Evolutionary conservation across 2,888 invertebrate genomes (phyloP).

Genomic region (Macrophya alboannulata): DNA sequence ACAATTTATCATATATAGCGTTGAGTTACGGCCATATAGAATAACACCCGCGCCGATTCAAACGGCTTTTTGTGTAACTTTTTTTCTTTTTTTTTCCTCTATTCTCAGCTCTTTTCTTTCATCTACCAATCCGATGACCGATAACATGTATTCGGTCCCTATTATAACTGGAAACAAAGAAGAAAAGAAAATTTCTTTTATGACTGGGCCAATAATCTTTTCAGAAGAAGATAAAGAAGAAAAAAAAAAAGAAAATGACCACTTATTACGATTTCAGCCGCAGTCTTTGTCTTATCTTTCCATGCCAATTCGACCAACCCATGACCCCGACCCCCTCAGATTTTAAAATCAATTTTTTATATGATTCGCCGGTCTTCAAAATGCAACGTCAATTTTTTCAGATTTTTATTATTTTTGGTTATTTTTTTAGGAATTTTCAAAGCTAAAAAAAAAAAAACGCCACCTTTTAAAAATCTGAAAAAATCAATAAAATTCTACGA

Average conservation of each 20-base stretch:
- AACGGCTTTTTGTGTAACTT: slow-evolving; percentile 14
- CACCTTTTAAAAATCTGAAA: too few species aligned
- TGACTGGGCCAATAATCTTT: neutral
- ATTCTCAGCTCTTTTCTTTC: neutral
- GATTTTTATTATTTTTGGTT: too few species aligned
- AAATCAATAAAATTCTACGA: too few species aligned
- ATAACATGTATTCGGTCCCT: neutral
- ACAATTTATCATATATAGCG: slow-evolving; percentile 27
- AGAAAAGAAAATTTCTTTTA: neutral
- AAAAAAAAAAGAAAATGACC: neutral
- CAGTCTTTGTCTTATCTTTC: neutral
- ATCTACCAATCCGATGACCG: neutral
- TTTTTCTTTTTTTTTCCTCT: neutral
- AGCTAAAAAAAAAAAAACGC: too few species aligned
- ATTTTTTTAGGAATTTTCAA: too few species aligned
- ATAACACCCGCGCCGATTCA: neutral
- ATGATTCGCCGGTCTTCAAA: too few species aligned
- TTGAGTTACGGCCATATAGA: neutral
- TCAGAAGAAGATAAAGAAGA: neutral
- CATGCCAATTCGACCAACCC: too few species aligned
- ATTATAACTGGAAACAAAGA: neutral
- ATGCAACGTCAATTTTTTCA: too few species aligned
- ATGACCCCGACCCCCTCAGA: too few species aligned
- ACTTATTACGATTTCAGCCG: neutral
- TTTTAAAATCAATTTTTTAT: too few species aligned